Base-by-base conservation (phyloP, 2,888 invertebrate species). In the Clusia tigrina region DNA sequence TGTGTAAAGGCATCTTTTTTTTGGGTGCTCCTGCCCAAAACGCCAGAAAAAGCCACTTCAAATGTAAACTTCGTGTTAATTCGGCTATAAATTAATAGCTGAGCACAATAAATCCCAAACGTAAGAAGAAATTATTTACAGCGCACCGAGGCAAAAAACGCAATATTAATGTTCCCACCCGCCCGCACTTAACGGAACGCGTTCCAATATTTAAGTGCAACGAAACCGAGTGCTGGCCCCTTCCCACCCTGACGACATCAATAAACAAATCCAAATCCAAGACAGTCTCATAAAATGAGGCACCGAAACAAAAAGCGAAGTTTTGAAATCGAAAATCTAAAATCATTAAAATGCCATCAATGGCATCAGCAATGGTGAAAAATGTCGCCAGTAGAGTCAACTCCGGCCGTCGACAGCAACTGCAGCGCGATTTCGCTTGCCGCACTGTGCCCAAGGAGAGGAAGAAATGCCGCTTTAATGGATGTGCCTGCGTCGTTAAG, bases 81-180 rank as follows among this genome's bases (percentile, higher is more conserved):
- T 58, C 63, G 64, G 18, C 59, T 56, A 69, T 69, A 69, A 69
- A 69, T 69, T 69, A 67, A 66, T 57, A 22, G 64, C 32, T 18
- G 32, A 56, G 54, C 64, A 60, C 42, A 58, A 67, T 67, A 69
- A 69, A 67, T 65, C 66, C 63, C 67, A 67, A 64, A 64, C 58
- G 58, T 60, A 52, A 63, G 12, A n/a, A 60, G 37, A 17, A 63
- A 55, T 42, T 6, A 3, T 42, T 42, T 42, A 42, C n/a, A 17
- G 9, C 15, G 42, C 12, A n/a, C 6, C 12, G 32, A 32, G 6
- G 32, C 6, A 6, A 32, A 12, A 6, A 42, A n/a, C 42, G 42
- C 42, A n/a, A 6, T 42, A 15, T 12, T 32, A 42, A 32, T 32
- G 32, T 32, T 9, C 32, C 12, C 32, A 32, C 32, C 32, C 32